These are phyloP conservation scores for Ceratotherium simum DNA, from an alignment of 2,113 vertebrate genomes.

Conservation along the genomic window DNA sequence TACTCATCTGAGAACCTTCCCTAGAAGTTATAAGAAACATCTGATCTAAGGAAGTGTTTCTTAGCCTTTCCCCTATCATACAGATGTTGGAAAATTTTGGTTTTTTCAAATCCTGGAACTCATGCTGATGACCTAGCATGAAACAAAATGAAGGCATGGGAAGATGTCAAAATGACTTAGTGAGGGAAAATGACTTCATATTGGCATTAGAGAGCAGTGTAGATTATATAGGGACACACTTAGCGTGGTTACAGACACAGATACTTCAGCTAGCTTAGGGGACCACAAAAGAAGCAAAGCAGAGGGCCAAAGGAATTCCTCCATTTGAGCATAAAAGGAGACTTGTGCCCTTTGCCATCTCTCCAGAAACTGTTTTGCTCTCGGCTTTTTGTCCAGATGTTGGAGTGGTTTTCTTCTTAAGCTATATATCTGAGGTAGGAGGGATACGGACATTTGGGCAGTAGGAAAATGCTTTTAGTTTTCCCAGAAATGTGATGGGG, in stretches of 20 bases:
- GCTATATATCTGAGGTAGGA: neutral
- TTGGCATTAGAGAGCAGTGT: neutral
- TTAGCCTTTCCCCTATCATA: neutral
- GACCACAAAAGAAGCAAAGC: neutral
- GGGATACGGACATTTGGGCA: neutral
- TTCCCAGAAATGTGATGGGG: neutral
- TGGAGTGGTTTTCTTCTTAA: neutral
- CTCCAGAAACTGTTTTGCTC: neutral
- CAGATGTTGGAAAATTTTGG: neutral
- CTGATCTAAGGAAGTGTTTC: neutral
- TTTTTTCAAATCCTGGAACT: neutral
- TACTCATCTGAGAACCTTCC: neutral
- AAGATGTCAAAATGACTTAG: neutral
- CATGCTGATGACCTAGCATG: neutral
- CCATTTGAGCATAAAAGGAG: neutral
- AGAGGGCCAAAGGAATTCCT: neutral
- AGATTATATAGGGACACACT: neutral
- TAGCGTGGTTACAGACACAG: too few relatives aligned
- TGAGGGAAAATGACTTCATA: neutral
- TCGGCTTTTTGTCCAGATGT: neutral
- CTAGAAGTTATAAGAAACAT: neutral
- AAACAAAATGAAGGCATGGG: neutral
- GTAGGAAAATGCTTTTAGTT: neutral
- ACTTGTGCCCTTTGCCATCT: neutral
- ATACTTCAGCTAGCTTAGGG: neutral